Conservation (phyloP, 2,888 invertebrate genomes). For the Trachelus tabidus region DNA sequence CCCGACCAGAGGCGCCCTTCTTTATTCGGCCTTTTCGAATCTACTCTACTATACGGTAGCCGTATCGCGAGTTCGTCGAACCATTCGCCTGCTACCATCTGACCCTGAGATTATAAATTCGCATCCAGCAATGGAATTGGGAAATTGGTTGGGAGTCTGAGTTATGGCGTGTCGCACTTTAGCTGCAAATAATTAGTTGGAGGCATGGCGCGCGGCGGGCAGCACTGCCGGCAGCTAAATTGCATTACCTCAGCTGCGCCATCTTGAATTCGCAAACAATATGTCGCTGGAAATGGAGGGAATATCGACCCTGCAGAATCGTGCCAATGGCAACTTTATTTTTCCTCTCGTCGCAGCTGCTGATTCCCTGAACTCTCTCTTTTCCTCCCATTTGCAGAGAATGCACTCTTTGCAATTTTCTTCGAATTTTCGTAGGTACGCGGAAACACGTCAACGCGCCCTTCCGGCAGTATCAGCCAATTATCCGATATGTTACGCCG, state of each 20-base stretch:
- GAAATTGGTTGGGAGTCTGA: neutral
- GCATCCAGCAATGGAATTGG: neutral
- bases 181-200: conserved; percentile 15
- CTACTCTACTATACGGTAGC: neutral
- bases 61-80: too few relatives aligned
- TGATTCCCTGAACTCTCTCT: neutral
- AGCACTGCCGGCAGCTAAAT: conserved; percentile 36
- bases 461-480: neutral
- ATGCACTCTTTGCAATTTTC: neutral
- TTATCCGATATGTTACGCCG: neutral
- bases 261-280: conserved; percentile 43
- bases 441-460: too few relatives aligned
- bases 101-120: neutral
- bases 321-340: conserved; percentile 38
- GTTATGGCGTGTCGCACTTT: neutral
- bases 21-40: neutral
- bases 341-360: neutral
- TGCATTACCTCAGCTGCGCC: conserved; percentile 37
- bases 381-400: neutral
- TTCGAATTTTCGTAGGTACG: too few relatives aligned
- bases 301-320: conserved; percentile 32
- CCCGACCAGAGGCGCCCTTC: neutral
- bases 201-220: conserved; percentile 2
- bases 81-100: neutral
- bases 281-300: conserved; percentile 36